A percentile compares a stretch with the other conserved stretches of the same genome.
These are phyloP conservation scores for Holacanthella duospinosa DNA, from an alignment of 2,888 invertebrate genomes.

Conservation along the genomic window DNA sequence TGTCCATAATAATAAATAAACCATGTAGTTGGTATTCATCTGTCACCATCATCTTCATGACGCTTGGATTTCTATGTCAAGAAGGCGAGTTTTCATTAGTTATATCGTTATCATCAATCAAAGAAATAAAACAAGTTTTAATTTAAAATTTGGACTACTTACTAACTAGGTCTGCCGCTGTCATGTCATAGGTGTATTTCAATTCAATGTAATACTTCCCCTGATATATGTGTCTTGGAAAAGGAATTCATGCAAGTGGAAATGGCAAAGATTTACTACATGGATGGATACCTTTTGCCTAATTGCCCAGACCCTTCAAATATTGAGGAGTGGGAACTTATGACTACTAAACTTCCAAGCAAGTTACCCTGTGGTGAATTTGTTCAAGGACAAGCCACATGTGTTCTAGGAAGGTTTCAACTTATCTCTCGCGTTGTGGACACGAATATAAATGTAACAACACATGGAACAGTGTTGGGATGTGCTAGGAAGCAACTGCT, in stretches of 20 bases:
- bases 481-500: conserved; percentile 28
- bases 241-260: conserved; percentile 13
- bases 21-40: too few species aligned
- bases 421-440: conserved; percentile 11
- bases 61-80: background rate
- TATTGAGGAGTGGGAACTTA: conserved; percentile 7
- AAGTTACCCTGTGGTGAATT: conserved; percentile 13
- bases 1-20: too few species aligned
- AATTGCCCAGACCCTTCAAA: conserved; percentile 11
- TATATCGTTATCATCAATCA: background rate
- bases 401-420: conserved; percentile 29
- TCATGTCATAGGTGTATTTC: conserved; percentile 27
- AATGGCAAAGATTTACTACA: conserved; percentile 17
- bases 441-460: conserved; percentile 9
- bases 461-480: conserved; percentile 31
- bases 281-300: conserved; percentile 23
- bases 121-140: background rate
- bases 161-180: background rate
- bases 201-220: conserved; percentile 20
- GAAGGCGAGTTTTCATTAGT: too few species aligned
- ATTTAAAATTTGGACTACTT: background rate
- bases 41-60: background rate
- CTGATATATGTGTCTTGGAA: conserved; percentile 3
- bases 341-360: background rate
- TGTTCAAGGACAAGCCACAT: conserved; percentile 16